phyloP scores from a whole-genome alignment of 2,888 invertebrate genomes.

The Tiphia femorata region DNA sequence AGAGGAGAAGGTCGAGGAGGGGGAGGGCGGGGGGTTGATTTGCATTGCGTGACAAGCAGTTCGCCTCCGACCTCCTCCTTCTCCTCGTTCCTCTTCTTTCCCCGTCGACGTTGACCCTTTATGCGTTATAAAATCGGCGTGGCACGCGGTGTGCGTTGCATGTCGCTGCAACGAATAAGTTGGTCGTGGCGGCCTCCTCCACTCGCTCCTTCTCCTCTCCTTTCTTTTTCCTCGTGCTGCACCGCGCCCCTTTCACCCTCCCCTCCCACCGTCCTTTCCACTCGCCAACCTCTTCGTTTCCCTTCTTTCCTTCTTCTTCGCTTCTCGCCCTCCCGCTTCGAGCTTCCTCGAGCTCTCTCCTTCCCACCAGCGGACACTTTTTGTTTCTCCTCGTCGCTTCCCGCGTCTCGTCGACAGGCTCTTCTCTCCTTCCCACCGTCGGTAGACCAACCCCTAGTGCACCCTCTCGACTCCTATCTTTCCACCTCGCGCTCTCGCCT shows the following conservation, averaged over 20 bases:
- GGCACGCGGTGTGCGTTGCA: conserved; percentile 32
- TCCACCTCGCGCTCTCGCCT: not conserved
- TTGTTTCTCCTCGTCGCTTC: not conserved
- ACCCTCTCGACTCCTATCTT: not conserved
- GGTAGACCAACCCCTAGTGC: no score
- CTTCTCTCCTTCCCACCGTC: not conserved
- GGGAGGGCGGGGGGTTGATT: conserved; percentile 41
- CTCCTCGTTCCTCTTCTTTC: no score
- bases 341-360: not conserved
- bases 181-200: not conserved
- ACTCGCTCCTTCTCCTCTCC: not conserved
- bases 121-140: conserved; percentile 47
- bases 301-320: not conserved
- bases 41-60: conserved; percentile 60
- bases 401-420: not conserved
- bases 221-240: not conserved
- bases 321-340: not conserved
- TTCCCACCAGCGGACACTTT: not conserved
- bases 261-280: not conserved
- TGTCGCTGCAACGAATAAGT: conserved; percentile 34
- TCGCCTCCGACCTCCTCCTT: no score
- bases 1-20: not conserved
- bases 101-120: conserved; percentile 43
- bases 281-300: not conserved
- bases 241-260: not conserved